Base-by-base conservation (phyloP, 2,888 invertebrate species). In the Acanthococcus lagerstroemiae region DNA sequence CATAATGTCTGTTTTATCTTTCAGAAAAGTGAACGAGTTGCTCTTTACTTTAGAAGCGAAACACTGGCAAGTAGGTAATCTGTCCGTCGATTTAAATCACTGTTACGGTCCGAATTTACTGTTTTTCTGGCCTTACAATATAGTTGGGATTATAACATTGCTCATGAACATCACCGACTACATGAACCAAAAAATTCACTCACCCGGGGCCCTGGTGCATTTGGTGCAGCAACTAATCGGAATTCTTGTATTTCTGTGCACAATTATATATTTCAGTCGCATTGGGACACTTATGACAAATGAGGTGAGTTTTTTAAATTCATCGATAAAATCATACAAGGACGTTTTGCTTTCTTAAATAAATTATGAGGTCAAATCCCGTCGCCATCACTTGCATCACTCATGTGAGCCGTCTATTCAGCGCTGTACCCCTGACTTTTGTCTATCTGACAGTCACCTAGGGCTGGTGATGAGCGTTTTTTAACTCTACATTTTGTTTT, bases 91-190 rank as follows among this genome's bases (percentile, higher is more conserved):
- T 46, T 19, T 65, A 19, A 55, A 45, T n/a, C 17, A 55, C 19
- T 65, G 65, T 46, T 65, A 54, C n/a, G 65, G 55, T 12, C 25
- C 55, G 37, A 45, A 65, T 46, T 22, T 46, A 4, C 45, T 65
- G 19, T 26, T 65, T n/a, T 55, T 26, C 6, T 65, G 65, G 65
- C 65, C 65, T 2, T 65, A 55, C 26, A 65, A 65, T 45, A 65
- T 65, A 12, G 45, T 65, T 5, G 55, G 55, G 25, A 55, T 45
- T 6, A 65, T 65, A 3, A 65, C 55, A 37, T 46, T 65, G 12
- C 21, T 65, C 25, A 65, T 65, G 37, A 45, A 45, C n/a, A 17
- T 55, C 22, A 44, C 65, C 5, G 65, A 65, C 19, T 57, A 37
- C 22, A 44, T 44, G 12, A 57, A 17, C n/a, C 54, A 21, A 5